phyloP scores from a whole-genome alignment of 2,888 invertebrate genomes.

The Agrochola macilenta region DNA sequence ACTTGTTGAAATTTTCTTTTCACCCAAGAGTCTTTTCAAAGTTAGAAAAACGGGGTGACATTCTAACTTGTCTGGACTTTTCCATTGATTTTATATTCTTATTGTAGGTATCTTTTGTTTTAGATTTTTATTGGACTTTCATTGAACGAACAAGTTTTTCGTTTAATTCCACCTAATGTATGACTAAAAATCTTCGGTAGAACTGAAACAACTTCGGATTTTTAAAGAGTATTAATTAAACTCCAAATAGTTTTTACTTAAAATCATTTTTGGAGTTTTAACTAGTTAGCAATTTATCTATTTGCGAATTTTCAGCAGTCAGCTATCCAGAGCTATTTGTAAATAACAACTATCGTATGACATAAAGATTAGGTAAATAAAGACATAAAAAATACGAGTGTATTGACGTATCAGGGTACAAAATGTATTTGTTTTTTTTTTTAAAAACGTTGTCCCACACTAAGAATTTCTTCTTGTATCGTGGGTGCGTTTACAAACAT shows the following conservation, averaged over 20 bases:
- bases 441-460: no score
- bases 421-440: slow-evolving; percentile 18
- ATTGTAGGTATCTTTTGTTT: slow-evolving; percentile 54
- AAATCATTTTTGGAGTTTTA: not conserved
- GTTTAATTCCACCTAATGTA: slow-evolving; percentile 36
- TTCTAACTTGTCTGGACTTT: slow-evolving; percentile 58
- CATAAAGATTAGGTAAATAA: no score
- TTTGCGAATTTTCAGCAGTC: not conserved
- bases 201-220: not conserved
- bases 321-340: not conserved
- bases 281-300: not conserved
- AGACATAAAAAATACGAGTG: not conserved
- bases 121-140: slow-evolving; percentile 49
- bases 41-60: slow-evolving; percentile 58
- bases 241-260: slow-evolving; percentile 11
- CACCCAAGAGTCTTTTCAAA: slow-evolving; percentile 50
- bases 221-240: slow-evolving; percentile 7
- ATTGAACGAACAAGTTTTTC: slow-evolving; percentile 46
- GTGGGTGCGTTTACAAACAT: no score
- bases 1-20: slow-evolving; percentile 55
- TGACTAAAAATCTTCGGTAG: slow-evolving; percentile 1
- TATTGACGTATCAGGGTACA: not conserved
- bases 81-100: slow-evolving; percentile 63
- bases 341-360: not conserved
- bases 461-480: no score